Evolutionary conservation across 1,140 invertebrate species (phyloP).

Genomic region (Branchinecta lynchi): DNA sequence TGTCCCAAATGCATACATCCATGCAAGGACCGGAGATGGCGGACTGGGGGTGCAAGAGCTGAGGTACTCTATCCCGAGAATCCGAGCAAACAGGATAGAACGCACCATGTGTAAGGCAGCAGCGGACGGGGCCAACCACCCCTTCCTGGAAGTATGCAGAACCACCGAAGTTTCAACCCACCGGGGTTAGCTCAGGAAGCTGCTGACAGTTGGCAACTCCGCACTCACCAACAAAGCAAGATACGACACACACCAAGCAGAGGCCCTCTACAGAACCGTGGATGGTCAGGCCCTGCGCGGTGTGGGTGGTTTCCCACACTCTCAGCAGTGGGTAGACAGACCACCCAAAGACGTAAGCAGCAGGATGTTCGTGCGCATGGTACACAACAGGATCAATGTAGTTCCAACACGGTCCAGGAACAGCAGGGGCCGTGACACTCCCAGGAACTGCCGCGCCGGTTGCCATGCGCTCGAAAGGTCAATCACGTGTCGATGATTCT

Average conservation of each 20-base stretch:
- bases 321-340: not conserved
- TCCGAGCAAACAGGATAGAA: not conserved
- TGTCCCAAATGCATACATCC: constrained; percentile 27
- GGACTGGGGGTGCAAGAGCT: constrained; percentile 25
- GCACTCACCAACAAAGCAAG: not conserved
- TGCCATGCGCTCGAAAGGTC: not conserved
- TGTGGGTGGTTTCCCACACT: not conserved
- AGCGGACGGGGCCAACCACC: not conserved
- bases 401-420: not conserved
- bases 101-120: not conserved
- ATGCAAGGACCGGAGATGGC: constrained; percentile 27
- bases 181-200: not conserved
- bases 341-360: not conserved
- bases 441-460: not conserved
- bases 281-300: not conserved
- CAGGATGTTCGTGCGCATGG: not conserved
- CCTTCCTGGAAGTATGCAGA: not conserved
- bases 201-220: not conserved
- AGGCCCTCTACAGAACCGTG: not conserved
- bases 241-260: not conserved
- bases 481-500: too few relatives aligned
- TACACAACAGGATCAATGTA: not conserved
- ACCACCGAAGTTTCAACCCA: not conserved
- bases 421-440: not conserved
- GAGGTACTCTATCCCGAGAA: constrained; percentile 8